Percentiles rank a stretch among this genome's conserved stretches.
phyloP scores from a whole-genome alignment of 2,113 vertebrate genomes.

The Ictalurus furcatus region DNA sequence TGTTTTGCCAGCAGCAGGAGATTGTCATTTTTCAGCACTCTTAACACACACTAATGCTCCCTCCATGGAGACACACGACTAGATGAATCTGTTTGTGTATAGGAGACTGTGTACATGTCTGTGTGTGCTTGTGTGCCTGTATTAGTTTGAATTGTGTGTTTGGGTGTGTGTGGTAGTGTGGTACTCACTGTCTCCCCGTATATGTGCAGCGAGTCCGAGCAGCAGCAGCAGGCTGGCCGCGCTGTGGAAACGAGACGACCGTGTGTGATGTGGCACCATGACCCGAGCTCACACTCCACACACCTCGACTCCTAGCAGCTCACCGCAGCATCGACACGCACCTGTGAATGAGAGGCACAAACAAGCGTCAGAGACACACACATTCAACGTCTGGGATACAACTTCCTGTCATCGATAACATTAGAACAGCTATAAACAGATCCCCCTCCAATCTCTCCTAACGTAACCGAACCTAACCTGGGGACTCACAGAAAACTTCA shows the following conservation, averaged over 20 bases:
- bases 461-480: background rate
- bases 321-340: slow-evolving; percentile 58
- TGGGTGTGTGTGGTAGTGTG: background rate
- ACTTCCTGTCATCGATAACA: background rate
- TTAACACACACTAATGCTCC: slow-evolving; percentile 21
- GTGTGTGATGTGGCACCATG: slow-evolving; percentile 76
- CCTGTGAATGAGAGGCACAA: slow-evolving; percentile 52
- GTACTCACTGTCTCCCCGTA: slow-evolving; percentile 82
- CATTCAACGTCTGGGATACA: background rate
- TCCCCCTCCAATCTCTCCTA: background rate
- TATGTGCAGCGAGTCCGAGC: slow-evolving; percentile 71
- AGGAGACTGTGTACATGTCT: background rate
- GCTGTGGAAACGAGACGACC: slow-evolving; percentile 48
- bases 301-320: slow-evolving; percentile 65
- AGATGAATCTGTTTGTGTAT: background rate
- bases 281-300: slow-evolving; percentile 68
- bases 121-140: background rate
- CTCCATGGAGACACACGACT: background rate
- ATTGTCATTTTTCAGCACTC: slow-evolving; percentile 31
- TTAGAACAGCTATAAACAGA: no score
- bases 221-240: slow-evolving; percentile 72
- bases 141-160: background rate
- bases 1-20: slow-evolving; percentile 33
- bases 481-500: background rate
- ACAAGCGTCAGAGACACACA: background rate